These are phyloP conservation scores for Amorpha juglandis DNA, from an alignment of 2,888 invertebrate species.

Conservation along the genomic window DNA sequence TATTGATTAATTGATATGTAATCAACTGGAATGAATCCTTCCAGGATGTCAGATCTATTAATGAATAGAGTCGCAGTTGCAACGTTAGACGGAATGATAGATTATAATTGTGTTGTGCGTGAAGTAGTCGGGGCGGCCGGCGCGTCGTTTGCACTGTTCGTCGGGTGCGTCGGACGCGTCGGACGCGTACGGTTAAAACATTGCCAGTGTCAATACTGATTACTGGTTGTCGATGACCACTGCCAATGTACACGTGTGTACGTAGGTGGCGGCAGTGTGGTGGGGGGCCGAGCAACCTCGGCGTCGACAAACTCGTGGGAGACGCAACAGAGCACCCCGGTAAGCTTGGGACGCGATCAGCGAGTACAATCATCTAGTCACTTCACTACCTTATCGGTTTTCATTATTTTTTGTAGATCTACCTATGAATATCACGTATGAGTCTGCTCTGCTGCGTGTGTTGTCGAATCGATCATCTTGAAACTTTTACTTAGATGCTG, in stretches of 20 bases:
- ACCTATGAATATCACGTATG: slow-evolving; percentile 75
- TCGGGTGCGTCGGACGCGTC: background rate
- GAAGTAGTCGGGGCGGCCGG: background rate
- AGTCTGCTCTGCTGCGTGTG: slow-evolving; percentile 83
- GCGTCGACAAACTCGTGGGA: slow-evolving; percentile 74
- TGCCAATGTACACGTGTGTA: slow-evolving; percentile 74
- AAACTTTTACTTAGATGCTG: slow-evolving; percentile 75
- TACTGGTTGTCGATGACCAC: slow-evolving; percentile 41
- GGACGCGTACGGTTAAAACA: slow-evolving; percentile 15
- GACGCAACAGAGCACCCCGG: slow-evolving; percentile 75
- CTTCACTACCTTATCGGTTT: slow-evolving; percentile 76
- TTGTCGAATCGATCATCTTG: slow-evolving; percentile 76
- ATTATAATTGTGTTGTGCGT: slow-evolving; percentile 20
- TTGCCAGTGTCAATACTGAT: slow-evolving; percentile 16
- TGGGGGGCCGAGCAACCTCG: slow-evolving; percentile 70
- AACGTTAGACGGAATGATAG: too few relatives aligned
- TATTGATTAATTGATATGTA: background rate
- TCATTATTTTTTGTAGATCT: slow-evolving; percentile 77
- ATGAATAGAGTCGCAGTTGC: too few relatives aligned
- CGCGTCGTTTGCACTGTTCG: too few relatives aligned
- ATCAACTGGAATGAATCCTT: background rate
- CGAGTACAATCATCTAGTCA: slow-evolving; percentile 70
- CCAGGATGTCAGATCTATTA: background rate
- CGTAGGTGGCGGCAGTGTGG: slow-evolving; percentile 81
- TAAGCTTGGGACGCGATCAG: slow-evolving; percentile 75